Conservation (phyloP, 2,113 vertebrate genomes). For the Sus scrofa region DNA sequence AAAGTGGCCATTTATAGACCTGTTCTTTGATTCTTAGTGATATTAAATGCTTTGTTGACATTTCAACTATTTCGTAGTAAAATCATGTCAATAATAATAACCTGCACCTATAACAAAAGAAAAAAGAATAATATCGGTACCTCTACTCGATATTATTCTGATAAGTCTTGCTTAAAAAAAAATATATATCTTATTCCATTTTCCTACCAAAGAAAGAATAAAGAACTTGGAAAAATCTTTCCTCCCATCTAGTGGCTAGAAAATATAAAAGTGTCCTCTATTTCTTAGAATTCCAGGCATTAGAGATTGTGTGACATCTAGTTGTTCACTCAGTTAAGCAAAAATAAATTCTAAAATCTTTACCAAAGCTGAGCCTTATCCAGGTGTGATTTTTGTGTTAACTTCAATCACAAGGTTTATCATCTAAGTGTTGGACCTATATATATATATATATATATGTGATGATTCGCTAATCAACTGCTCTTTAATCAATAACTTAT, state of each 20-base stretch:
- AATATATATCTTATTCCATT: constrained; percentile 10
- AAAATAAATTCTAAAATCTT: constrained; percentile 54
- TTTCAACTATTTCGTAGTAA: constrained; percentile 37
- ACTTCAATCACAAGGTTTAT: constrained; percentile 55
- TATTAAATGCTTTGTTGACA: constrained; percentile 28
- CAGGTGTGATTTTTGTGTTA: constrained; percentile 61
- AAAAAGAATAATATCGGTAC: not conserved
- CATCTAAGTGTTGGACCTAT: constrained; percentile 41
- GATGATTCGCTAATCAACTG: constrained; percentile 24
- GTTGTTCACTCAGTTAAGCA: constrained; percentile 1
- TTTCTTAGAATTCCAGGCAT: constrained; percentile 51
- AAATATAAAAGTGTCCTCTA: constrained; percentile 55
- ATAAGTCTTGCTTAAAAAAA: constrained; percentile 57
- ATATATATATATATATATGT: not conserved
- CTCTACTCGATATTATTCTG: constrained; percentile 52
- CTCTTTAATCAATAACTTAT: constrained; percentile 29
- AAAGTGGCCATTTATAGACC: constrained; percentile 3
- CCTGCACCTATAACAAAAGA: not conserved
- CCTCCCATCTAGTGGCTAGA: constrained; percentile 80
- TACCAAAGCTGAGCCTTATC: constrained; percentile 47
- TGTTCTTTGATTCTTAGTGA: not conserved
- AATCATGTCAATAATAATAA: constrained; percentile 17
- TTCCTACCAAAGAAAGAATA: constrained; percentile 27
- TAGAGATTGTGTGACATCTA: not conserved
- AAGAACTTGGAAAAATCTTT: constrained; percentile 24